Percentiles rank a stretch among this genome's conserved stretches.
phyloP scores from a whole-genome alignment of 2,888 invertebrate genomes.

The Agonopterix arenella region DNA sequence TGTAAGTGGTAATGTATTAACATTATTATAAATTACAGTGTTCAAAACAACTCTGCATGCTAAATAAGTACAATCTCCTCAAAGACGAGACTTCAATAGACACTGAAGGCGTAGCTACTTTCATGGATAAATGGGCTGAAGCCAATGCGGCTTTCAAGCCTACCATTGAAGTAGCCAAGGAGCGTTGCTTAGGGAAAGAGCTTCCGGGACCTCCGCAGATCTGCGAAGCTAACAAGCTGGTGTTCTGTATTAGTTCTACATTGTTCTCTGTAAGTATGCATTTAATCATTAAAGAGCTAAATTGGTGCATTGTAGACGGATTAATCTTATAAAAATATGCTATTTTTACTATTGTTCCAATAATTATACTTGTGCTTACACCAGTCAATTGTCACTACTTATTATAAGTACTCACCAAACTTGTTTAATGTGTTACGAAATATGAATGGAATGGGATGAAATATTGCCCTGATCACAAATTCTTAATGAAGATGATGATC shows the following conservation, averaged over 20 bases:
- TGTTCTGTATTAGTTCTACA: slow-evolving; percentile 35
- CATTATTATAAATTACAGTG: slow-evolving; percentile 32
- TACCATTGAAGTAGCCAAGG: slow-evolving; percentile 28
- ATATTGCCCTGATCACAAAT: no score
- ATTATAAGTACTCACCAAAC: no score
- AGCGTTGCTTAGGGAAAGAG: slow-evolving; percentile 28
- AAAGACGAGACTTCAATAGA: slow-evolving; percentile 33
- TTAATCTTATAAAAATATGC: no score
- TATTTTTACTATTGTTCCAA: no score
- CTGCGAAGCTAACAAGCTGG: slow-evolving; percentile 42
- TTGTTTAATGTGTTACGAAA: no score
- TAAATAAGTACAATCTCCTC: slow-evolving; percentile 37
- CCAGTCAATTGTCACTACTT: no score
- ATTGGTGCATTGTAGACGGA: no score
- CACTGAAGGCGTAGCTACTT: slow-evolving; percentile 24
- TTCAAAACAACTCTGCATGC: slow-evolving; percentile 39
- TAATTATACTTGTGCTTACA: no score
- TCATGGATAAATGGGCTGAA: slow-evolving; percentile 33
- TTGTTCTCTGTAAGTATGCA: slow-evolving; percentile 31
- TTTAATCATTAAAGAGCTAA: no score
- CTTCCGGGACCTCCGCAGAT: slow-evolving; percentile 35
- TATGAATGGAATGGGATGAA: no score
- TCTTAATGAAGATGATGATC: no score
- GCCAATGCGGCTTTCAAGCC: slow-evolving; percentile 32
- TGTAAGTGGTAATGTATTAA: no score